Evolutionary conservation across 2,113 vertebrate genomes (phyloP), one percentile per base, ranked within the genome.

Genomic region (Albula glossodonta): DNA sequence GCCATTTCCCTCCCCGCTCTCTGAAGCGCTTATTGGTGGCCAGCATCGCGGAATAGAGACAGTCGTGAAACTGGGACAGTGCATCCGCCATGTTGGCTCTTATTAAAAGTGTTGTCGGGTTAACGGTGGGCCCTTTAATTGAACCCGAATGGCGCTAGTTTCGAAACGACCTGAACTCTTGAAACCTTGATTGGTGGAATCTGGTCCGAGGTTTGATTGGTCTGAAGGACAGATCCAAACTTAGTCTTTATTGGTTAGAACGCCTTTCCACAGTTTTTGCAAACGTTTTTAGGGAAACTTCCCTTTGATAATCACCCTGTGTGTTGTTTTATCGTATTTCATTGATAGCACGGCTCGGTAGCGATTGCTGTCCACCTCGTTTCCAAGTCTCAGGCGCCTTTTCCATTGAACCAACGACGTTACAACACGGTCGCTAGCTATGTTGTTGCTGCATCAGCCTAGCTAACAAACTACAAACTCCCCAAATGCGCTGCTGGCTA

Each of bases 101-200:
- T 0, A 11, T 0, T 4, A 0, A 41, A 6, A 0, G 17, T n/a
- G 10, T 63, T 13, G 5, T 2, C 19, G 19, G 13, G 1, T 31
- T 12, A 49, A 5, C 19, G 10, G 81, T 0, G 48, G 78, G 63
- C 88, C 15, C 85, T 84, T 86, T 15, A 11, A 0, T 12, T 15
- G 95, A 92, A 31, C 94, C 95, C 88, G 91, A 96, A 96, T 96
- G 95, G 94, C 91, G 93, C 83, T 90, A 87, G 94, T 95, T 94
- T 92, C 95, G 89, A 84, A 94, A 93, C 93, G 91, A 93, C 90
- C 91, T 90, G 93, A 94, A 91, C 93, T 77, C 92, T 95, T 93
- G 94, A 95, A 96, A 95, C 93, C 95, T 96, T 96, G 95, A 97
- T 97, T 97, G 96, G 96, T 97, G 96, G 96, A 97, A 96, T 96